Evolutionary conservation across 2,113 vertebrate genomes (phyloP).

Genomic region (Ptychochromis oligacanthus): DNA sequence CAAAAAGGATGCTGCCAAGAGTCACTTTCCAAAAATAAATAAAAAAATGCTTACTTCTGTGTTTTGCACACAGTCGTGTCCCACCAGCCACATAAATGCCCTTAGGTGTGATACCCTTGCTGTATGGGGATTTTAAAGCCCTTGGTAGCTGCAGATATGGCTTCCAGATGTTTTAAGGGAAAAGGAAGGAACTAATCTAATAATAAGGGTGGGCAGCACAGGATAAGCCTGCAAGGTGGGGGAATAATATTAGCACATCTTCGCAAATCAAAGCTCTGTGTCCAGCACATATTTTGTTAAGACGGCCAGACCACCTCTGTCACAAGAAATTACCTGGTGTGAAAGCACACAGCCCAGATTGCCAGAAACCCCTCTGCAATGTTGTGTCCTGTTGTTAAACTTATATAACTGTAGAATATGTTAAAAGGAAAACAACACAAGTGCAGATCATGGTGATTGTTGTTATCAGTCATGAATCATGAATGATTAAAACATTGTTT

Average conservation of each 20-base stretch:
- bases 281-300: conserved; percentile 41
- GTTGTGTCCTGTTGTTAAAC: conserved; percentile 4
- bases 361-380: not conserved
- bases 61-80: conserved; percentile 56
- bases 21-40: conserved; percentile 18
- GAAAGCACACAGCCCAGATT: conserved; percentile 38
- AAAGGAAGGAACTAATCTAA: conserved; percentile 68
- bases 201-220: conserved; percentile 65
- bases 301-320: conserved; percentile 49
- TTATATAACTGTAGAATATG: not conserved
- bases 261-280: conserved; percentile 45
- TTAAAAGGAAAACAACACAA: conserved; percentile 17
- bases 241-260: conserved; percentile 69
- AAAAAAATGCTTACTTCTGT: conserved; percentile 37
- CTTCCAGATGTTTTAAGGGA: conserved; percentile 75
- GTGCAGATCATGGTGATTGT: conserved; percentile 29
- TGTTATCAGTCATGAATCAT: conserved; percentile 40
- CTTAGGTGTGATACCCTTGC: conserved; percentile 37
- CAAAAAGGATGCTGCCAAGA: conserved; percentile 16
- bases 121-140: conserved; percentile 53
- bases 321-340: conserved; percentile 47
- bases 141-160: conserved; percentile 65
- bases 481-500: conserved; percentile 34
- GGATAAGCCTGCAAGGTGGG: conserved; percentile 63
- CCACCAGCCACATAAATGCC: conserved; percentile 50